Evolutionary conservation across 1,140 invertebrate genomes (phyloP).

Genomic region (Drosophila sturtevanti): DNA sequence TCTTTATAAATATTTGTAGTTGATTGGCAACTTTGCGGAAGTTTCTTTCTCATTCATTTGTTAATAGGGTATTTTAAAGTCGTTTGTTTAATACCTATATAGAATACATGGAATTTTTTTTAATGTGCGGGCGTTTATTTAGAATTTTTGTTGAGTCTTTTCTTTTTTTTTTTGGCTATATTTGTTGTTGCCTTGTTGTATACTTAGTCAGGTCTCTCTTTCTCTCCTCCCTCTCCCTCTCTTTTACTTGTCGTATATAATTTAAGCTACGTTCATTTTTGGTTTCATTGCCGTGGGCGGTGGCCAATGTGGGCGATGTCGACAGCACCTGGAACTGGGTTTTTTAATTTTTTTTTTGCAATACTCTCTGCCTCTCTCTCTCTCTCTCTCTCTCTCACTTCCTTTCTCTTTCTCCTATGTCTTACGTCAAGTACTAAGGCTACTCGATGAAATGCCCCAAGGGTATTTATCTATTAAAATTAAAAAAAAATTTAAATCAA

Average conservation of each 20-base stretch:
- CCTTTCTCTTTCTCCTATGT: conserved; percentile 24
- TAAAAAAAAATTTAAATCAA: no score
- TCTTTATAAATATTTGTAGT: no score
- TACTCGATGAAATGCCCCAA: conserved; percentile 14
- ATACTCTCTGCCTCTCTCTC: not conserved
- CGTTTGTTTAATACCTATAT: no score
- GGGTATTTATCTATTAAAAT: not conserved
- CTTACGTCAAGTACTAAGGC: conserved; percentile 38
- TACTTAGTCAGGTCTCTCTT: conserved; percentile 7
- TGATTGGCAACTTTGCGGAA: not conserved
- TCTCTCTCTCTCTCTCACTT: not conserved
- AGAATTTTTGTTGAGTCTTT: conserved; percentile 55
- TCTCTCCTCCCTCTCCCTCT: not conserved
- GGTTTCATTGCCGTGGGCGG: conserved; percentile 59
- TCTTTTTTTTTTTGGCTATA: conserved; percentile 41
- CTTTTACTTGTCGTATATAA: conserved; percentile 17
- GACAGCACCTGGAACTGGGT: conserved; percentile 25
- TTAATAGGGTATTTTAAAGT: not conserved
- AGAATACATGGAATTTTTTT: conserved; percentile 33
- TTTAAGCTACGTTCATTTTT: conserved; percentile 64
- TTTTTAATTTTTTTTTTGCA: conserved; percentile 28
- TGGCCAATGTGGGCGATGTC: conserved; percentile 45
- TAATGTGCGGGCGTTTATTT: conserved; percentile 60
- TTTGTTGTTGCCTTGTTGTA: conserved; percentile 16
- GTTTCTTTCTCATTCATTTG: conserved; percentile 14